Percentiles rank a stretch among this genome's conserved stretches.
phyloP scores from a whole-genome alignment of 2,113 vertebrate genomes.

The Ondatra zibethicus region DNA sequence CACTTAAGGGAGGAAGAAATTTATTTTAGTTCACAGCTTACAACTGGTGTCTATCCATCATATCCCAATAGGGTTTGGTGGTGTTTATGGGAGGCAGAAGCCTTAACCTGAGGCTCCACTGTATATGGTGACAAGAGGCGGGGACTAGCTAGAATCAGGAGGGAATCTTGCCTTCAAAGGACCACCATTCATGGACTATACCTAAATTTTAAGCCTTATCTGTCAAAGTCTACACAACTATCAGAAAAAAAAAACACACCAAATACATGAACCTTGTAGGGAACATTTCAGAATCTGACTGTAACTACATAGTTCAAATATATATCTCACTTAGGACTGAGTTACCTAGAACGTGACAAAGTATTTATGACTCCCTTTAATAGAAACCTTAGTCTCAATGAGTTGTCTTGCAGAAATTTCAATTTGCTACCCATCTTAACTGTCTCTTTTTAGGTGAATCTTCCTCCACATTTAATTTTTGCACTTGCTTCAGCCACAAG shows the following conservation, averaged over 20 bases:
- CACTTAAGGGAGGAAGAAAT: too few species aligned
- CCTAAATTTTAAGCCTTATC: rapidly evolving
- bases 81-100: neutral
- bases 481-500: neutral
- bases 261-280: neutral
- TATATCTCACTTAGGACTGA: neutral
- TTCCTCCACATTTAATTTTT: neutral
- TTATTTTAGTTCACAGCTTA: neutral
- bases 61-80: neutral
- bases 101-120: neutral
- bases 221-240: neutral
- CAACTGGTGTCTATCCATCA: neutral
- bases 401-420: neutral
- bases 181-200: neutral
- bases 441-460: neutral
- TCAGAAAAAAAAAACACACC: neutral
- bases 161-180: neutral
- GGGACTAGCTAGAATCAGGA: neutral
- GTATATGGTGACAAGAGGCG: too few species aligned
- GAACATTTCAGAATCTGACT: neutral
- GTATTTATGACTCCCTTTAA: rapidly evolving
- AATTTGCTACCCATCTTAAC: neutral
- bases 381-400: neutral
- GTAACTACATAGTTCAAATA: neutral
- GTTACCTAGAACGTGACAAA: neutral